A percentile compares a stretch with the other conserved stretches of the same genome.
Conservation (phyloP, 1,140 invertebrate species). For the Nymphalis io region DNA sequence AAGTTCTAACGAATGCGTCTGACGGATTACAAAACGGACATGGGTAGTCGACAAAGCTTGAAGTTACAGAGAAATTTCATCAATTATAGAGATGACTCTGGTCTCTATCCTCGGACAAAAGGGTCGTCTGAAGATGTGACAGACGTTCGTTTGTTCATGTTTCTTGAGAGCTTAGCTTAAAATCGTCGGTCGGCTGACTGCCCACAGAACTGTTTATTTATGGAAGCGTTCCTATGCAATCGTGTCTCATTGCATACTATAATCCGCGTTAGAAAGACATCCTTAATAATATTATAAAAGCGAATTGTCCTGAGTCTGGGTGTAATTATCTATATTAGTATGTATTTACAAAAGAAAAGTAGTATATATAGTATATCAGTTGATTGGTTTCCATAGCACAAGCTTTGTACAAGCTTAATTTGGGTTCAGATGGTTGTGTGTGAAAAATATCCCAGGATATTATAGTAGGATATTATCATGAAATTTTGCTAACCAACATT, state of each 20-base stretch:
- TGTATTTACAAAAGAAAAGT: too few species aligned
- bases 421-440: too few species aligned
- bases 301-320: too few species aligned
- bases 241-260: neutral
- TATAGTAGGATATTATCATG: too few species aligned
- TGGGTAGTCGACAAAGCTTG: conserved; percentile 3
- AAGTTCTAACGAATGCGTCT: neutral
- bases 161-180: conserved; percentile 9
- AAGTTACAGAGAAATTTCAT: conserved; percentile 4
- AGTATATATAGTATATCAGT: too few species aligned
- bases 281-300: too few species aligned
- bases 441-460: too few species aligned
- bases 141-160: neutral
- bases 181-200: neutral
- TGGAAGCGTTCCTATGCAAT: neutral
- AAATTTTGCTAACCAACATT: too few species aligned
- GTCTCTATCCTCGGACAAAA: neutral
- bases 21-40: conserved; percentile 1
- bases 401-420: too few species aligned
- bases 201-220: neutral
- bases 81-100: neutral
- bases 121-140: conserved; percentile 4
- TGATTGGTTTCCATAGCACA: too few species aligned
- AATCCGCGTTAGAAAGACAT: too few species aligned
- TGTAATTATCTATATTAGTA: too few species aligned